Base-by-base conservation (phyloP, 2,888 invertebrate genomes). In the Pseudoips prasinana region DNA sequence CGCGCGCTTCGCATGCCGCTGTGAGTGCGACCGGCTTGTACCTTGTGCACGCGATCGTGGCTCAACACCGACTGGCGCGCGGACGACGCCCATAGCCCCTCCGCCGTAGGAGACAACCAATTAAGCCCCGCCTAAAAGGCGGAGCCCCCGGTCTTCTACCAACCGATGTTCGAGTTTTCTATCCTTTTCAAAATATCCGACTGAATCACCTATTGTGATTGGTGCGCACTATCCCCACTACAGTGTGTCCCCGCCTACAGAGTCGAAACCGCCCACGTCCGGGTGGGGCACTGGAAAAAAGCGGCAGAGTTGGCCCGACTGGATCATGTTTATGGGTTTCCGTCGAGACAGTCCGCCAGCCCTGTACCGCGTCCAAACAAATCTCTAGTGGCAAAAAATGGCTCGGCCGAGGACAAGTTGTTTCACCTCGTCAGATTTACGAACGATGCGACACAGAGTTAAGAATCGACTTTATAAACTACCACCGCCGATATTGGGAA, bases 351-450 rank as follows among this genome's bases (percentile, higher is more conserved):
- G 81, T 78, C 78, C 73, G 73, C 76, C 73, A 75, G 76, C 76
- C 64, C 73, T 72, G 76, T 77, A 73, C 73, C 70, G 65, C 74
- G 73, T 60, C 65, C 77, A 80, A 87, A 86, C 87, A 87, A 87
- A 89, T 86, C 86, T 87, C 75, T 81, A 73, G 80, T 76, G 82
- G 85, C 82, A 86, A 89, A 88, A 89, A 88, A 87, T 79, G 75
- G 73, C 78, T 74, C 71, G 74, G 66, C 71, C 68, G 73, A 67
- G 72, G 82, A 87, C 87, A 86, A 85, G 84, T 79, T 83, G 84
- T 87, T 84, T 77, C 78, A 79, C 83, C 79, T 80, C 78, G 73
- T 76, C 80, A 79, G 83, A 86, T 83, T 85, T 84, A 85, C 81
- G 79, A 68, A 79, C 73, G 64, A 64, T 64, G 61, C 58, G 51